These are phyloP conservation scores for Euphonia xanthogaster DNA, from an alignment of 2,797 vertebrate species.

Conservation along the genomic window DNA sequence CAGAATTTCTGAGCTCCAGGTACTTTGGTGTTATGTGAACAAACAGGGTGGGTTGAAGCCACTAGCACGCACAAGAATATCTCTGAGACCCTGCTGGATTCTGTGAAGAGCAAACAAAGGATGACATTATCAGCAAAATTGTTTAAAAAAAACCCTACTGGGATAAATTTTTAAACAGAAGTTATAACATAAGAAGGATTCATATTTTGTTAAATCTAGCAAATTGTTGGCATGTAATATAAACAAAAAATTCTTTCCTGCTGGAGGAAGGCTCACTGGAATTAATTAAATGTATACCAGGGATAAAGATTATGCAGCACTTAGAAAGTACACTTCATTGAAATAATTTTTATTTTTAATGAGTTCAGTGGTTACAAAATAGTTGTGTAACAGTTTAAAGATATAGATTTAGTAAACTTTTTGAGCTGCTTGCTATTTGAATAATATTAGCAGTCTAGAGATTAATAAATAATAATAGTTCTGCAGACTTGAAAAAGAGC, in stretches of 20 bases:
- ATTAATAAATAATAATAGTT: neutral
- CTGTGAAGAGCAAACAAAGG: neutral
- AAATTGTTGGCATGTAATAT: neutral
- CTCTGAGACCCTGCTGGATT: neutral
- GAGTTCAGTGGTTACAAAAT: neutral
- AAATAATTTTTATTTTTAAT: neutral
- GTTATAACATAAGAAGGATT: neutral
- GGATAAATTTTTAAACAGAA: neutral
- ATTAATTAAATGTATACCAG: neutral
- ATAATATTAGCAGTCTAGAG: neutral
- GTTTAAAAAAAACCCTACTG: neutral
- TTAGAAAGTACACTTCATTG: neutral
- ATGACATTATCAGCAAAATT: neutral
- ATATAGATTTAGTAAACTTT: neutral
- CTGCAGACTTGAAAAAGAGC: neutral
- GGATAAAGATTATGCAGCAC: neutral
- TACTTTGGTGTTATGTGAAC: neutral
- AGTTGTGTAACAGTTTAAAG: neutral
- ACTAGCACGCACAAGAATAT: rapidly evolving
- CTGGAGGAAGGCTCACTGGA: neutral
- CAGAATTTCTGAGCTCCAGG: neutral
- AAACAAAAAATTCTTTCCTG: neutral
- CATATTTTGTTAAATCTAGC: neutral
- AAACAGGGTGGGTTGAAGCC: neutral
- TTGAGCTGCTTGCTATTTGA: neutral